Conservation (phyloP, 92 coral and sea anemone genomes). For the Pocillopora grandis region DNA sequence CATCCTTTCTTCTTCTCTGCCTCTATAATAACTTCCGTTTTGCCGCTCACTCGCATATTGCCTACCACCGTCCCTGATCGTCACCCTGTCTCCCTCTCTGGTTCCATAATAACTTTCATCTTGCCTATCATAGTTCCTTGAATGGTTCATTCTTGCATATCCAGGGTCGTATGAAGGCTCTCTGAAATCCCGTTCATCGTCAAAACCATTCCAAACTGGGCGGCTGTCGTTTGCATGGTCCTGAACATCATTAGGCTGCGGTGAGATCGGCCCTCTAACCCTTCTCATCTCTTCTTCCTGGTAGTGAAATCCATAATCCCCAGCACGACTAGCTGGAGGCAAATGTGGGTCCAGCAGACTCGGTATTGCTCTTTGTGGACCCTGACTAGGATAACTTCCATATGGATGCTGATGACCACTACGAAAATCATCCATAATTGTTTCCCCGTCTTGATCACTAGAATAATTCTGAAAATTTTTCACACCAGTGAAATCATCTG, state of each 20-base stretch:
- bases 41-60: background rate
- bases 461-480: background rate
- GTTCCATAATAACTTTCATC: too few relatives aligned
- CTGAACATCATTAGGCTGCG: background rate
- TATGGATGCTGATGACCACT: background rate
- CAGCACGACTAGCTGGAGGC: background rate
- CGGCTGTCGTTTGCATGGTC: background rate
- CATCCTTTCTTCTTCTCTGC: background rate
- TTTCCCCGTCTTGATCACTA: background rate
- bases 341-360: background rate
- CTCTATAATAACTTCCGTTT: background rate
- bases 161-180: conserved; percentile 6
- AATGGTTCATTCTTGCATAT: background rate
- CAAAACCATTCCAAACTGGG: conserved; percentile 24
- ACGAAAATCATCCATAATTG: background rate
- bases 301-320: background rate
- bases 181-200: conserved; percentile 14
- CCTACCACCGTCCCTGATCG: too few relatives aligned
- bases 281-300: conserved; percentile 8
- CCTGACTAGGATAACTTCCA: background rate
- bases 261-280: background rate
- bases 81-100: too few relatives aligned
- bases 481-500: conserved; percentile 20
- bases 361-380: conserved; percentile 2
- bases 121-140: background rate